These are phyloP conservation scores for Gymnosoma rotundatum DNA, from an alignment of 2,888 invertebrate species.

Conservation along the genomic window DNA sequence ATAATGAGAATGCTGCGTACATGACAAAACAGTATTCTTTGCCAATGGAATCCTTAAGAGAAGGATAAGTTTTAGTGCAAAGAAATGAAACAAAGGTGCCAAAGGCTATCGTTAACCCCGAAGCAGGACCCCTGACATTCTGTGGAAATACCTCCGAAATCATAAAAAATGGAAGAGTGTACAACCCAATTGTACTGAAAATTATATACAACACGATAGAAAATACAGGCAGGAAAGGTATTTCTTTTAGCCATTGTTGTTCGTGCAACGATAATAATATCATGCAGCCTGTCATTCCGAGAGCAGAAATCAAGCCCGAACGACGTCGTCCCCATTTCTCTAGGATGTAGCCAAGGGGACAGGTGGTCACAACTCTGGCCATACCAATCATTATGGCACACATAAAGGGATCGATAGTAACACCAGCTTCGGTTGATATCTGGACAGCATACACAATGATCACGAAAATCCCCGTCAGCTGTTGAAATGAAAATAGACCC, in stretches of 20 bases:
- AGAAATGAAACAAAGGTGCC: constrained; percentile 86
- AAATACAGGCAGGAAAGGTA: constrained; percentile 78
- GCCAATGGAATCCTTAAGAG: constrained; percentile 84
- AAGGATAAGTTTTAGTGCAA: constrained; percentile 87
- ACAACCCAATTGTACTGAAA: constrained; percentile 83
- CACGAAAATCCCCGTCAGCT: constrained; percentile 88
- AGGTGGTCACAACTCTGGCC: constrained; percentile 85
- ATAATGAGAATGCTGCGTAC: constrained; percentile 85
- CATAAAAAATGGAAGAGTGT: constrained; percentile 89
- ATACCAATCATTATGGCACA: constrained; percentile 87
- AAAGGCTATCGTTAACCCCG: constrained; percentile 86
- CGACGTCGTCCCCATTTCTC: constrained; percentile 86
- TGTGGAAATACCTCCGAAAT: constrained; percentile 88
- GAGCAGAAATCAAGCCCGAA: constrained; percentile 86
- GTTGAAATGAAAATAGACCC: constrained; percentile 86
- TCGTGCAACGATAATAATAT: constrained; percentile 83
- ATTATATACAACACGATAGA: constrained; percentile 81
- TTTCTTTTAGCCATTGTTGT: constrained; percentile 76
- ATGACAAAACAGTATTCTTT: constrained; percentile 85
- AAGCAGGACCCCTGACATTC: constrained; percentile 85
- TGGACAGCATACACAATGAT: constrained; percentile 88
- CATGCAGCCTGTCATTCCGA: constrained; percentile 85
- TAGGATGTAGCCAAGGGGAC: constrained; percentile 85
- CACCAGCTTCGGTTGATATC: constrained; percentile 85
- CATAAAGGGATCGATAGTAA: constrained; percentile 85